These are phyloP conservation scores for Jacana jacana DNA, from an alignment of 2,113 vertebrate genomes.

Conservation along the genomic window DNA sequence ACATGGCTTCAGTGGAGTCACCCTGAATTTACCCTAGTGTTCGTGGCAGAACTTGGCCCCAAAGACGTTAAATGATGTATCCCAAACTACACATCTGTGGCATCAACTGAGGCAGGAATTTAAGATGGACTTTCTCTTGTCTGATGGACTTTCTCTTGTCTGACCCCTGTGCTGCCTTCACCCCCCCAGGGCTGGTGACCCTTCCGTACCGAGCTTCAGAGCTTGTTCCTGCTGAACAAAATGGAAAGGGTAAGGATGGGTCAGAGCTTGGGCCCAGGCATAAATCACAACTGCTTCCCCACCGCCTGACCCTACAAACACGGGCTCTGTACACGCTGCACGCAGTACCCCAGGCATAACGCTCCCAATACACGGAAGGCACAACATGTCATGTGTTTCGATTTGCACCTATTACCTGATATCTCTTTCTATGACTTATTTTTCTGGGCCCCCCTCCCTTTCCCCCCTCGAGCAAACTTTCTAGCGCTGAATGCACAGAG, in stretches of 20 bases:
- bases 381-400: not conserved
- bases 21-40: not conserved
- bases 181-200: not conserved
- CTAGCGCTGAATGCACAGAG: not conserved
- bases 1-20: not conserved
- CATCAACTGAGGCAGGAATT: not conserved
- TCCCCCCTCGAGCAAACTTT: not conserved
- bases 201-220: accelerated
- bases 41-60: not conserved
- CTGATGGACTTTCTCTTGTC: not conserved
- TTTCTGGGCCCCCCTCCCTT: not conserved
- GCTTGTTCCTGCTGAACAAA: not conserved
- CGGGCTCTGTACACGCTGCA: accelerated
- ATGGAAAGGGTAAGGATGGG: not conserved
- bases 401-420: not conserved
- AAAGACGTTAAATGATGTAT: not conserved
- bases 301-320: not conserved
- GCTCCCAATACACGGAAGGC: not conserved
- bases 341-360: not conserved
- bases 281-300: not conserved
- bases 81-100: not conserved
- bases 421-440: not conserved
- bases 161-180: not conserved
- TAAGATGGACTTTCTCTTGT: not conserved
- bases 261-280: not conserved